Base-by-base conservation (phyloP, 2,113 vertebrate species). In the Colaptes auratus region DNA sequence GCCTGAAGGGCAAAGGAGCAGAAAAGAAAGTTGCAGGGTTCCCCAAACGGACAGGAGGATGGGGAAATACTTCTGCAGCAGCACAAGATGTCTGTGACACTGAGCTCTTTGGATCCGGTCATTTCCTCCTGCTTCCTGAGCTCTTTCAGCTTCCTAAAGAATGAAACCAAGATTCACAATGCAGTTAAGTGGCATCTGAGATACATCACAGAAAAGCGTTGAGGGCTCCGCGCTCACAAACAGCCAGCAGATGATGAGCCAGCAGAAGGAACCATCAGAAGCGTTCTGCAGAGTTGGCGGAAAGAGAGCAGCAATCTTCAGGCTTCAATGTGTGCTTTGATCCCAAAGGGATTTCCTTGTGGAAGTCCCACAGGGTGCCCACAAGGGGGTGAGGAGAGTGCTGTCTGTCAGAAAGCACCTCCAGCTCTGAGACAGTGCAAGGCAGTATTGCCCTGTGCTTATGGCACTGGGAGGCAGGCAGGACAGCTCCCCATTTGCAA, bases 171-270 rank as follows among this genome's bases (percentile, higher is more conserved):
- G 39, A n/a, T 1, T 0, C 0, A 0, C 61, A 36, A 3, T 52
- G 60, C 65, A 88, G 31, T 85, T 52, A 35, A 82, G 76, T 64
- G 53, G 35, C 24, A 10, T 77, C 71, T 24, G 56, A 59, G 48
- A 30, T 55, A 12, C 14, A 23, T 42, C 76, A 81, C 25, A 48
- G 69, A 9, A 60, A 87, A 74, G 21, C 3, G 0, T 15, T 0
- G 1, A 77, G 52, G 17, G 13, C 31, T 71, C 4, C 31, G 60
- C 0, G 0, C 31, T n/a, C 42, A 12, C 33, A 58, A 48, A 12
- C 33, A 58, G 23, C 20, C 1, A 6, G 33, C 0, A 0, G 58
- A 61, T 0, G 2, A 39, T 39, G 63, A 65, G 14, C 46, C 36
- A 64, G 30, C 61, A 74, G 56, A 30, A 66, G 30, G 39, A 79